Percentiles rank a stretch among this genome's conserved stretches.
Conservation (phyloP, 2,113 vertebrate species). For the Oxyura jamaicensis region DNA sequence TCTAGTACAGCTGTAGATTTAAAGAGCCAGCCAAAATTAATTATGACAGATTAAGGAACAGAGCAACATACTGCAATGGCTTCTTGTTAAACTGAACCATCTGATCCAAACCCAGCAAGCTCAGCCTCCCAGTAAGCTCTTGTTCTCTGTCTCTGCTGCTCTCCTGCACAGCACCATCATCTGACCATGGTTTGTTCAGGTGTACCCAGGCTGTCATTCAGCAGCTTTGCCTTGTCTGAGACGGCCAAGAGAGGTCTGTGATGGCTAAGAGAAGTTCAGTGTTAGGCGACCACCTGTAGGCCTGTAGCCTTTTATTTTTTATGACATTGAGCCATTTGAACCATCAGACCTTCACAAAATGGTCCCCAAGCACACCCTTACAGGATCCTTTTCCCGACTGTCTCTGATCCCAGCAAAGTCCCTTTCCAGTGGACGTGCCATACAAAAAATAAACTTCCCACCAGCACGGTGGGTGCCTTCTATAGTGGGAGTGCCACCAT, state of each 20-base stretch:
- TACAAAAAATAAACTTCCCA: neutral
- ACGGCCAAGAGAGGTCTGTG: neutral
- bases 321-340: neutral
- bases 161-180: neutral
- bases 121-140: neutral
- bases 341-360: neutral
- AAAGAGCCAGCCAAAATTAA: conserved; percentile 37
- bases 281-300: neutral
- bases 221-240: neutral
- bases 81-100: conserved; percentile 7
- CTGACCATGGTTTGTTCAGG: neutral
- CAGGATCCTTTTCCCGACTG: neutral
- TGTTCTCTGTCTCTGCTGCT: neutral
- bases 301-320: neutral
- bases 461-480: neutral
- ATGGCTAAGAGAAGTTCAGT: too few relatives aligned
- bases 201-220: neutral
- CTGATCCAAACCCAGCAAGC: neutral
- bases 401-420: neutral
- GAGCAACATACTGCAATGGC: neutral
- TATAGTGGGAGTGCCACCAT: accelerated
- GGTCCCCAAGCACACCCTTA: accelerated
- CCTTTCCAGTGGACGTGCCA: neutral
- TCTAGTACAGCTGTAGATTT: conserved; percentile 14
- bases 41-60: conserved; percentile 25